Evolutionary conservation across 2,888 invertebrate species (phyloP).

Genomic region (Melikaiella ostensackeni): DNA sequence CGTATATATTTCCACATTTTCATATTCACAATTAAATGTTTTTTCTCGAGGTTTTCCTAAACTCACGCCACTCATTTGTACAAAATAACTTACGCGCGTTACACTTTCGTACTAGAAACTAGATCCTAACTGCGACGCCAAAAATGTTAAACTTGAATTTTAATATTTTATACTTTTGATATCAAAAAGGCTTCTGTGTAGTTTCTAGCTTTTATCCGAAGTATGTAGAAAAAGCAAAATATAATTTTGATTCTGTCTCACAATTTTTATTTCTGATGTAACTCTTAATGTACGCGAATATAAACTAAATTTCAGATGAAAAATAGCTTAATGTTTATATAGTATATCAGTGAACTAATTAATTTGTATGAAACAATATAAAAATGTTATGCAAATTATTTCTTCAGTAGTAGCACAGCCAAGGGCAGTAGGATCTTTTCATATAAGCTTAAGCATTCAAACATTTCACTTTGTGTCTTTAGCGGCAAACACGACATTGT

Average conservation of each 20-base stretch:
- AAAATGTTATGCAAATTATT: conserved; percentile 15
- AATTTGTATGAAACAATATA: background rate
- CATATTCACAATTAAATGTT: background rate
- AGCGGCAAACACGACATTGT: conserved; percentile 16
- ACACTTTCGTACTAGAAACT: conserved; percentile 2
- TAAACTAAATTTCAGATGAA: too few relatives aligned
- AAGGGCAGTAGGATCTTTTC: conserved; percentile 19
- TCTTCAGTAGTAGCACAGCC: conserved; percentile 2
- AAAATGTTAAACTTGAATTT: background rate
- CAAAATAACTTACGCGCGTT: background rate
- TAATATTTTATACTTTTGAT: background rate
- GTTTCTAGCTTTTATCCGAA: background rate
- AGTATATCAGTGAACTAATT: background rate
- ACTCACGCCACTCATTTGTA: conserved; percentile 1
- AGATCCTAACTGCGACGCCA: conserved; percentile 16
- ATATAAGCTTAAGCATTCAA: conserved; percentile 14
- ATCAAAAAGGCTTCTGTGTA: conserved; percentile 3
- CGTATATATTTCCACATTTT: background rate
- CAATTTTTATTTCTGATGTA: too few relatives aligned
- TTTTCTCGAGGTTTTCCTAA: background rate
- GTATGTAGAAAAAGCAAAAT: background rate
- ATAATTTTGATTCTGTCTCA: background rate
- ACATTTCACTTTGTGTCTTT: conserved; percentile 26
- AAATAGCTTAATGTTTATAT: too few relatives aligned
- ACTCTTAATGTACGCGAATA: too few relatives aligned